Conservation (phyloP, 2,797 vertebrate genomes). For the Amniataba percoides region DNA sequence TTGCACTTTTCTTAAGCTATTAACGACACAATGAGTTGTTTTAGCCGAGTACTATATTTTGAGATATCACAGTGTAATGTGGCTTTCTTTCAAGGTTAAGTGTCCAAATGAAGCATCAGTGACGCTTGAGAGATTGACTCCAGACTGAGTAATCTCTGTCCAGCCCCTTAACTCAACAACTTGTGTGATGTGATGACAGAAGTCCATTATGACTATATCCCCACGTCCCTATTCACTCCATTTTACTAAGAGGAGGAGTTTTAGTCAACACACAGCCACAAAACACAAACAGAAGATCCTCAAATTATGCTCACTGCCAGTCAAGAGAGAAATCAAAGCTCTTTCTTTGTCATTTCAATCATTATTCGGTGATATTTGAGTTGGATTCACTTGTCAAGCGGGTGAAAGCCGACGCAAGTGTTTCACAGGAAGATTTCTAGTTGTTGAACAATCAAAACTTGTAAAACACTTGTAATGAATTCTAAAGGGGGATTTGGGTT, state of each 20-base stretch:
- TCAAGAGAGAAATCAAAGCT: not conserved
- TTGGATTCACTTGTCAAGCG: not conserved
- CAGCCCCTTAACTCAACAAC: slow-evolving; percentile 5
- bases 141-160: not conserved
- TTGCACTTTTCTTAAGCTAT: not conserved
- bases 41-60: not conserved
- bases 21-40: not conserved
- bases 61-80: not conserved
- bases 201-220: not conserved
- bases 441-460: slow-evolving; percentile 16
- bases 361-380: not conserved
- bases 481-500: slow-evolving; percentile 41
- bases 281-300: not conserved
- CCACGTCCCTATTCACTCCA: not conserved
- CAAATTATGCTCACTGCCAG: not conserved
- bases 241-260: not conserved
- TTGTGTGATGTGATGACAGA: not conserved
- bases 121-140: not conserved
- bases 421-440: not conserved
- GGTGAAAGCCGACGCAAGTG: not conserved
- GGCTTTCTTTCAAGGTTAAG: not conserved
- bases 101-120: not conserved
- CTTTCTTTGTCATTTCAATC: not conserved
- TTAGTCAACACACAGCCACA: not conserved
- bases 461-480: slow-evolving; percentile 33